Conservation (phyloP, 1,140 invertebrate species). For the Drosophila orena region DNA sequence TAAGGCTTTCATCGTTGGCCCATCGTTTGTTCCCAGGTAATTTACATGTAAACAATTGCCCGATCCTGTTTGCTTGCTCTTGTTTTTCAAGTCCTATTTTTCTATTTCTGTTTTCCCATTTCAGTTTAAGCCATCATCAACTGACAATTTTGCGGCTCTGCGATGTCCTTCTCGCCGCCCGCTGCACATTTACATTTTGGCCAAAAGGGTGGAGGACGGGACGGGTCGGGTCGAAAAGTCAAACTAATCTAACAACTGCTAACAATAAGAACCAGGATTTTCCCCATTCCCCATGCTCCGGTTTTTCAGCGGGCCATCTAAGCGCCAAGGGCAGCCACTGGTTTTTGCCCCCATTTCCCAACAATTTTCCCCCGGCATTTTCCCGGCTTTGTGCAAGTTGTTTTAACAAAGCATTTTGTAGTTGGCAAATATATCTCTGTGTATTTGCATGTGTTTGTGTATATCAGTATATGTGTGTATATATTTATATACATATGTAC, state of each 20-base stretch:
- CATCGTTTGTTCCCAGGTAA: conserved; percentile 52
- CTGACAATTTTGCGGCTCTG: conserved; percentile 64
- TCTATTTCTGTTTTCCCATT: conserved; percentile 22
- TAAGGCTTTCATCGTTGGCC: conserved; percentile 26
- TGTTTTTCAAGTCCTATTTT: background rate
- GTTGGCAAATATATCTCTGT: conserved; percentile 63
- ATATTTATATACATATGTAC: conserved; percentile 34
- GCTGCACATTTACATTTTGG: conserved; percentile 76
- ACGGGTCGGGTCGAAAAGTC: conserved; percentile 70
- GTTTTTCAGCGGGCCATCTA: conserved; percentile 24
- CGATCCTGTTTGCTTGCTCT: conserved; percentile 24
- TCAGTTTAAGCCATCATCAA: conserved; percentile 63
- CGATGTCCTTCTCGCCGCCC: conserved; percentile 18
- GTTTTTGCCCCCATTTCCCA: conserved; percentile 11
- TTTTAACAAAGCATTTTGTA: conserved; percentile 76
- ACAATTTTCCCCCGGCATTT: conserved; percentile 1
- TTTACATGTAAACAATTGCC: conserved; percentile 74
- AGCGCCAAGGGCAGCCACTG: conserved; percentile 42
- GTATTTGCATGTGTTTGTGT: conserved; percentile 1
- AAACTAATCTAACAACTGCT: conserved; percentile 82
- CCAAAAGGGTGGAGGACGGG: conserved; percentile 13
- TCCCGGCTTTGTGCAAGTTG: conserved; percentile 57
- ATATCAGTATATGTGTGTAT: conserved; percentile 3
- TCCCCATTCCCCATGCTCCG: no score
- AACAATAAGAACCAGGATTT: conserved; percentile 60